phyloP scores from a whole-genome alignment of 1,140 invertebrate species.

The Drosophila sucinea region DNA sequence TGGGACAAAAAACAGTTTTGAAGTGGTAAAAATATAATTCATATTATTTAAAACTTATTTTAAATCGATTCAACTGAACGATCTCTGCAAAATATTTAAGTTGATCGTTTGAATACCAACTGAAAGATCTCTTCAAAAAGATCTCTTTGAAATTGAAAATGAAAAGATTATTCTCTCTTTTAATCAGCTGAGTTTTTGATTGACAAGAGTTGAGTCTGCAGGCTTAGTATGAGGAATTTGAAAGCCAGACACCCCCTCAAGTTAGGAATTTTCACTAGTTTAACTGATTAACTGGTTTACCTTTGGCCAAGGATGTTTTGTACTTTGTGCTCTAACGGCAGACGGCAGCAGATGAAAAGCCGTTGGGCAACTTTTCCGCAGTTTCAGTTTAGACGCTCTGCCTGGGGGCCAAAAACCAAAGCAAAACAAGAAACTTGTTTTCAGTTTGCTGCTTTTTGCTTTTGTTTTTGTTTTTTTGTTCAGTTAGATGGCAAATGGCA shows the following conservation, averaged over 20 bases:
- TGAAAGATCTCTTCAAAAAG: too few relatives aligned
- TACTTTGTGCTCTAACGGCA: slow-evolving; percentile 42
- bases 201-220: too few relatives aligned
- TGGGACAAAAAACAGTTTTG: too few relatives aligned
- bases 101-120: too few relatives aligned
- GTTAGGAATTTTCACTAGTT: neutral
- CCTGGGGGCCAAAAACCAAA: slow-evolving; percentile 44
- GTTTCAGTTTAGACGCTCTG: slow-evolving; percentile 2
- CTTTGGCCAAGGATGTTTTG: slow-evolving; percentile 77
- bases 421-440: slow-evolving; percentile 72
- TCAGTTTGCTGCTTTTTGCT: slow-evolving; percentile 25
- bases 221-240: neutral
- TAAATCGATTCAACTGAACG: too few relatives aligned
- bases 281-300: slow-evolving; percentile 74
- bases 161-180: too few relatives aligned
- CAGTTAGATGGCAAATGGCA: slow-evolving; percentile 59
- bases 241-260: neutral
- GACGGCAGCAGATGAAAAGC: slow-evolving; percentile 57
- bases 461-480: slow-evolving; percentile 33
- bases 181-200: too few relatives aligned
- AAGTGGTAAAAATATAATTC: too few relatives aligned
- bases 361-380: slow-evolving; percentile 66
- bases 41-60: too few relatives aligned
- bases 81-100: too few relatives aligned
- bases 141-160: too few relatives aligned